phyloP scores from a whole-genome alignment of 2,113 vertebrate genomes.

The chimpanzee (Pan troglodytes) region DNA sequence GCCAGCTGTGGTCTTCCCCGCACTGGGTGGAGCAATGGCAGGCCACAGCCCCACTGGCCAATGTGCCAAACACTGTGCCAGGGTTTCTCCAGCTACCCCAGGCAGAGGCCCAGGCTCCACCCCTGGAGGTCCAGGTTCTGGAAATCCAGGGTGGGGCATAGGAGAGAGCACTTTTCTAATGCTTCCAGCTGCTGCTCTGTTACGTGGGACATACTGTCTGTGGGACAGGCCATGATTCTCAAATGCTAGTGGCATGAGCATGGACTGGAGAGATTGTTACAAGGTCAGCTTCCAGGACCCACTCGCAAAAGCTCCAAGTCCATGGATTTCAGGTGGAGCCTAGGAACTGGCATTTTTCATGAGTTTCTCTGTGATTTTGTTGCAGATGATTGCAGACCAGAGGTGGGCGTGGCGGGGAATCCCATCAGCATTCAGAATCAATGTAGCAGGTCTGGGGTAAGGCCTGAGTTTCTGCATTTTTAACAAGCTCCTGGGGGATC shows the following conservation, averaged over 20 bases:
- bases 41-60: neutral
- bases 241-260: accelerated
- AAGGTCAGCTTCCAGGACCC: neutral
- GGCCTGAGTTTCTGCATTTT: neutral
- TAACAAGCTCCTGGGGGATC: neutral
- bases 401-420: accelerated
- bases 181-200: neutral
- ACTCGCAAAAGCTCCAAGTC: accelerated
- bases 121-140: accelerated
- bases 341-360: neutral
- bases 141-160: neutral
- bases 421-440: accelerated
- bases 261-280: neutral
- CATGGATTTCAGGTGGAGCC: accelerated
- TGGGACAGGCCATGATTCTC: neutral
- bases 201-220: accelerated
- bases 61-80: accelerated
- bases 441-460: accelerated
- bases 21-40: neutral
- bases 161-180: neutral
- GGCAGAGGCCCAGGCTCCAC: neutral
- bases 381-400: accelerated
- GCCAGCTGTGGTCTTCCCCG: neutral
- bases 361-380: neutral
- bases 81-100: neutral